Conservation (phyloP, 2,113 vertebrate genomes). For the Eublepharis macularius region DNA sequence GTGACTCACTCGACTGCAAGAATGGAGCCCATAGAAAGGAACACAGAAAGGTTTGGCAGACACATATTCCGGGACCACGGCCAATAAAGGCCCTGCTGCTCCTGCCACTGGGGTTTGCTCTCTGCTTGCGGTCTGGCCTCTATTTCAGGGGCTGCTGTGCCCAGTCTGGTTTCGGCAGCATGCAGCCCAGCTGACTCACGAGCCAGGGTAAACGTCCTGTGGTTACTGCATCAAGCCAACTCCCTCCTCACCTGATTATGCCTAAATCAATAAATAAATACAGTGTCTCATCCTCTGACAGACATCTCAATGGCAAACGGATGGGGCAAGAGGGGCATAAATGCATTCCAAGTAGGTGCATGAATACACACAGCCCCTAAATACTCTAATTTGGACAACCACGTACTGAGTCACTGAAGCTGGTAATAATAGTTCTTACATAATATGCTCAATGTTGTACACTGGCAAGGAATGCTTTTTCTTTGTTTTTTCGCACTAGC, state of each 20-base stretch:
- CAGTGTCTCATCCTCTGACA: constrained; percentile 27
- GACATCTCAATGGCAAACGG: constrained; percentile 52
- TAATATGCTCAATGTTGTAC: neutral
- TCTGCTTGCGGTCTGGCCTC: constrained; percentile 63
- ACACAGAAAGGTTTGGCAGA: constrained; percentile 17
- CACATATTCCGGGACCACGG: neutral
- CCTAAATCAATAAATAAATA: constrained; percentile 77
- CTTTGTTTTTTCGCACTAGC: neutral
- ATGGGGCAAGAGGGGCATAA: neutral
- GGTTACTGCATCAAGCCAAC: constrained; percentile 63
- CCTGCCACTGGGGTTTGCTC: constrained; percentile 31
- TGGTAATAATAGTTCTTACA: constrained; percentile 1
- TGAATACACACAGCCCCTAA: neutral
- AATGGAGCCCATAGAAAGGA: neutral
- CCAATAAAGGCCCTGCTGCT: constrained; percentile 29
- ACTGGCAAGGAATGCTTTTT: neutral
- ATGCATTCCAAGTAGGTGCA: rapidly evolving
- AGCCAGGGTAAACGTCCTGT: constrained; percentile 72
- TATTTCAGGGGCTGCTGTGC: constrained; percentile 57
- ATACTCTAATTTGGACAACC: neutral
- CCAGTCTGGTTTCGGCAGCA: constrained; percentile 74
- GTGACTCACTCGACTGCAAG: constrained; percentile 13
- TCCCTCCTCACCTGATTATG: constrained; percentile 70
- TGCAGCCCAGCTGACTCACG: constrained; percentile 75
- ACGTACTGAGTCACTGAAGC: neutral